A percentile compares a stretch with the other conserved stretches of the same genome.
Conservation (phyloP, 2,113 vertebrate species). For the Lepus timidus region DNA sequence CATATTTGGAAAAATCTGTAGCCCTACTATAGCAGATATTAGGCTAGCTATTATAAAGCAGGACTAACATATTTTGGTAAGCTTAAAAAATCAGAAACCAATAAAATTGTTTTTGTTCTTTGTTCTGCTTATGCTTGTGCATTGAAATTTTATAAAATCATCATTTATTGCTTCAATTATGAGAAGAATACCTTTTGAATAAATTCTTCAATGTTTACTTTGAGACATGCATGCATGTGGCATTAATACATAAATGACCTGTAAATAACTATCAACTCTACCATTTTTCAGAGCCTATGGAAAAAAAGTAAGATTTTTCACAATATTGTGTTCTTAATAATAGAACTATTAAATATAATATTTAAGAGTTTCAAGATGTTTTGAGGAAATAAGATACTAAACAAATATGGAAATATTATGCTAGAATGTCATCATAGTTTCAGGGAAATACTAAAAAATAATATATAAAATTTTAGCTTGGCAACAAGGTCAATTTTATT, state of each 20-base stretch:
- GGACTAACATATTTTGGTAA: background rate
- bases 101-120: background rate
- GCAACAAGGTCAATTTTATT: background rate
- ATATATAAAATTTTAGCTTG: background rate
- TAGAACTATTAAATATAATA: background rate
- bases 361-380: background rate
- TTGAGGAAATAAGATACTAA: background rate
- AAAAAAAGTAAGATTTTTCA: background rate
- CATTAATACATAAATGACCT: background rate
- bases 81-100: background rate
- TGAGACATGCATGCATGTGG: background rate
- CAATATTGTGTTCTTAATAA: background rate
- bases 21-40: background rate
- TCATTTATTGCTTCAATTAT: background rate
- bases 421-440: background rate
- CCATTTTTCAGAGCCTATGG: background rate
- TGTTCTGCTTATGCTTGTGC: background rate
- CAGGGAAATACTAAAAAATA: background rate
- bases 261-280: background rate
- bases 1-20: background rate
- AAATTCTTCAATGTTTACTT: background rate
- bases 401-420: background rate
- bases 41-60: background rate
- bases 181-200: background rate
- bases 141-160: slow-evolving; percentile 22